phyloP scores from a whole-genome alignment of 2,113 vertebrate genomes.

The Psittacara wagleri region DNA sequence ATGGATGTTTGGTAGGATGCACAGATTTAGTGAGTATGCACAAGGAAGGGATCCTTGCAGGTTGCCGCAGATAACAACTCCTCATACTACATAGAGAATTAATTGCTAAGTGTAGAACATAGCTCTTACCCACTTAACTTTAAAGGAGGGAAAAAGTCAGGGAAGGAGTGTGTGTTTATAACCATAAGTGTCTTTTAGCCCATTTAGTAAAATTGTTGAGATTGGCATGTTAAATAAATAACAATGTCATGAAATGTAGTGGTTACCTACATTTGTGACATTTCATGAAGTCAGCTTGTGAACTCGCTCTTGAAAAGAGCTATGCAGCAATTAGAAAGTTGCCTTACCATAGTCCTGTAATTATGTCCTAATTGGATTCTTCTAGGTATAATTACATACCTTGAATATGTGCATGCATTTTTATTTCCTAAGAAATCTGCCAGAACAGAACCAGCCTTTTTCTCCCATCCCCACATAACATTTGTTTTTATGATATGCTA shows the following conservation, averaged over 20 bases:
- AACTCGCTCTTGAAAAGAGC: not conserved
- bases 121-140: not conserved
- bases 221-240: not conserved
- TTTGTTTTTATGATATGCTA: not conserved
- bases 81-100: not conserved
- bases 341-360: slow-evolving; percentile 5
- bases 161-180: not conserved
- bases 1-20: not conserved
- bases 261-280: not conserved
- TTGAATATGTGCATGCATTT: not conserved
- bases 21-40: not conserved
- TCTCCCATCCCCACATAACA: not conserved
- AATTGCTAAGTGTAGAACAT: not conserved
- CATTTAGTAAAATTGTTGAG: not conserved
- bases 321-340: not conserved
- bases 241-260: not conserved
- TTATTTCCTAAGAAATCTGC: not conserved
- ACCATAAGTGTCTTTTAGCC: not conserved
- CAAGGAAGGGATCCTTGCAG: not conserved
- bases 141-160: not conserved
- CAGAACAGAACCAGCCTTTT: not conserved
- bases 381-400: not conserved
- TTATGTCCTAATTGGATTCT: not conserved
- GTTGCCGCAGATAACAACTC: not conserved
- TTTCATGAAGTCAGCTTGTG: not conserved